Evolutionary conservation across 2,797 vertebrate species (phyloP), one percentile per base, ranked within the genome.

Genomic region (Spinus olivaceus): DNA sequence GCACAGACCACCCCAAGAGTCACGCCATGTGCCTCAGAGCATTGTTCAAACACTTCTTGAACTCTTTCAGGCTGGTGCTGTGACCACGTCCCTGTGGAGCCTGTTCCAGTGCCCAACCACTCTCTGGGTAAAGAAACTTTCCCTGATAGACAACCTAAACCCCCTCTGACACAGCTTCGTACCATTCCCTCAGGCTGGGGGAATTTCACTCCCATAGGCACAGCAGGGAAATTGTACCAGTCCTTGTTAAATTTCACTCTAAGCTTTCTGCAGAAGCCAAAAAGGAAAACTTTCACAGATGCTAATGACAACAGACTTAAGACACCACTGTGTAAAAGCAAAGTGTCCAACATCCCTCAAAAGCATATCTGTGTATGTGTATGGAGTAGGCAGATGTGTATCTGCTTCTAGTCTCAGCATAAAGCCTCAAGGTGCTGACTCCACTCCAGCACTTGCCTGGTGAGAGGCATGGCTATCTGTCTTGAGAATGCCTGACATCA

Each of bases 401-500:
- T 7, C 10, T 3, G 22, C 37, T 51, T 32, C 69, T 42, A 19
- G n/a, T 47, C 47, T 63, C 1, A 2, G 57, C 72, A 83, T 18
- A 81, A 61, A 85, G 22, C n/a, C 59, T n/a, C 59, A 14, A n/a
- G 44, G 21, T 0, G 3, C 63, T 77, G 63, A 23, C 70, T 60
- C 42, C 35, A 15, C 50, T 47, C 1, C 25, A 63, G 60, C 0
- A 21, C n/a, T 61, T 61, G 59, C 19, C 37, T 30, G 19, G 0
- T 11, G 56, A 61, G 41, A 74, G 70, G 74, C 76, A 79, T 1
- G 47, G 77, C 49, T 86, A 57, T 87, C 81, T 80, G 81, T 79
- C 80, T 95, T 0, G 1, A 46, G 94, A 95, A 93, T 39, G 73
- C 72, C 96, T 96, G 92, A 95, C 85, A 91, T 97, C 97, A 96